Percentiles rank a stretch among this genome's conserved stretches.
These are phyloP conservation scores for Halcyon leucocephala DNA, from an alignment of 2,797 vertebrate genomes.

Conservation along the genomic window DNA sequence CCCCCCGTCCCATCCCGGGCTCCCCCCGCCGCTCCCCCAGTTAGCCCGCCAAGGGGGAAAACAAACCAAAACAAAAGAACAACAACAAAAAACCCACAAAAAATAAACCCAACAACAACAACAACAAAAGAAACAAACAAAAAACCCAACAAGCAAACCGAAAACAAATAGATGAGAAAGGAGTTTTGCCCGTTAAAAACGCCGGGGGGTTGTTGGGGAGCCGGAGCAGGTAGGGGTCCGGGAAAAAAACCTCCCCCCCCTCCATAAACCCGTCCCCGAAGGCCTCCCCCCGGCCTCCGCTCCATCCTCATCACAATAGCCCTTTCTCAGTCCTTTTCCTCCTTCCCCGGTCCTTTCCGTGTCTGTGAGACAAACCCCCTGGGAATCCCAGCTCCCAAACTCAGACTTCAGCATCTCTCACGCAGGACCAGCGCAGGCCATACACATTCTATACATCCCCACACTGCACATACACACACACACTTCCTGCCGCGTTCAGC, in stretches of 20 bases:
- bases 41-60: neutral
- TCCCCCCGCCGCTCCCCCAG: too few species aligned
- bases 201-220: neutral
- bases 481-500: neutral
- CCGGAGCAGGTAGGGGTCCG: rapidly evolving
- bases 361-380: neutral
- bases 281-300: too few species aligned
- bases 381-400: neutral
- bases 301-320: neutral
- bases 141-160: too few species aligned
- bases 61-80: too few species aligned
- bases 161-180: neutral
- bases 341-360: neutral
- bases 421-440: rapidly evolving
- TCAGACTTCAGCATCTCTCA: neutral
- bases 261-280: neutral
- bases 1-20: too few species aligned
- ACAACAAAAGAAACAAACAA: neutral
- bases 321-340: neutral
- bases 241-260: neutral
- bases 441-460: rapidly evolving
- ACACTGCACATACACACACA: neutral
- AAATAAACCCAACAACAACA: neutral
- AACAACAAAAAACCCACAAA: too few species aligned
- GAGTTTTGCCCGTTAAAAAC: neutral